phyloP scores from a whole-genome alignment of 2,797 vertebrate species.

The Arnoldichthys spilopterus region DNA sequence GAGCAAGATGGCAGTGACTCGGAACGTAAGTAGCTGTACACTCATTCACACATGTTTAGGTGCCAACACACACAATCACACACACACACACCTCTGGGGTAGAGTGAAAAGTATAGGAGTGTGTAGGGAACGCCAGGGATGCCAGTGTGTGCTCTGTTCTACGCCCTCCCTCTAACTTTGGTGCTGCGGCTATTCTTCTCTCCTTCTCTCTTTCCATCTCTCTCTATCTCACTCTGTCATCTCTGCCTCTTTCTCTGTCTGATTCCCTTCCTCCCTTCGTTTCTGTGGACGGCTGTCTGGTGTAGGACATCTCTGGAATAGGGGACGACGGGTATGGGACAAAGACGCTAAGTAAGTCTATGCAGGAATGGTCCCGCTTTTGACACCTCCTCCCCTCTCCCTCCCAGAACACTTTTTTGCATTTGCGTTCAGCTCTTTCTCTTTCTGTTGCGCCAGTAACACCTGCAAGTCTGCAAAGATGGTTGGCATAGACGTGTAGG shows the following conservation, averaged over 20 bases:
- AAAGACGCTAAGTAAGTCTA: constrained; percentile 99
- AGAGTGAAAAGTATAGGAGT: constrained; percentile 52
- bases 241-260: constrained; percentile 73
- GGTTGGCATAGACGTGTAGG: background rate
- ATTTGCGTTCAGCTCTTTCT: constrained; percentile 32
- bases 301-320: constrained; percentile 98
- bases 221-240: constrained; percentile 68
- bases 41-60: constrained; percentile 47
- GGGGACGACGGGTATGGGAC: constrained; percentile 99
- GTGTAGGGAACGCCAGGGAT: constrained; percentile 76
- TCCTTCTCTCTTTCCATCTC: constrained; percentile 77
- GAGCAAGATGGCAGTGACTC: constrained; percentile 97
- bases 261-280: constrained; percentile 78
- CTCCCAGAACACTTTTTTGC: constrained; percentile 38
- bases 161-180: constrained; percentile 82
- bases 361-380: constrained; percentile 83
- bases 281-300: constrained; percentile 81
- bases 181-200: constrained; percentile 87
- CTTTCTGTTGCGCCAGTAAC: constrained; percentile 26
- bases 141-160: constrained; percentile 48
- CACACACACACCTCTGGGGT: constrained; percentile 48
- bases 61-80: constrained; percentile 44
- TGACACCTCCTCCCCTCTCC: constrained; percentile 31
- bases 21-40: constrained; percentile 91
- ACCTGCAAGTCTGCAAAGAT: background rate